Conservation (phyloP, 2,113 vertebrate species). For the Catharus fuscescens region DNA sequence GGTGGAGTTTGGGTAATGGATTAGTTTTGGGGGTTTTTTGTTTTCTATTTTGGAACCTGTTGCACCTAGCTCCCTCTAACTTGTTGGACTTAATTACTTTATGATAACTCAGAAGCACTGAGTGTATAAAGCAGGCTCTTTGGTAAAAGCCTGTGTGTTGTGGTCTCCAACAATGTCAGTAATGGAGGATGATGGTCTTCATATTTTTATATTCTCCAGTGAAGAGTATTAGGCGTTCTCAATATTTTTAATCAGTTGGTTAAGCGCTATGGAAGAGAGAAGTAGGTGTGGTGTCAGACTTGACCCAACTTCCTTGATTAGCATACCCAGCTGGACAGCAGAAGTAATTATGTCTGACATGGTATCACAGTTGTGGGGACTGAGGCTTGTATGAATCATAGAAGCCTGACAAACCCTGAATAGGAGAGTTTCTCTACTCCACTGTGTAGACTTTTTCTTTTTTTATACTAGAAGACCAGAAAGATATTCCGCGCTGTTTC, state of each 20-base stretch:
- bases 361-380: neutral
- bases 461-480: neutral
- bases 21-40: neutral
- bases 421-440: neutral
- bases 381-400: neutral
- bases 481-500: neutral
- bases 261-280: neutral
- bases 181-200: neutral
- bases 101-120: neutral
- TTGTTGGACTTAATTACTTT: neutral
- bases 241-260: neutral
- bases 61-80: neutral
- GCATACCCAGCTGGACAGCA: neutral
- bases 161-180: neutral
- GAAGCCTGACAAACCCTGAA: neutral
- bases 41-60: neutral
- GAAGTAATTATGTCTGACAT: neutral
- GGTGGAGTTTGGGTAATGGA: neutral
- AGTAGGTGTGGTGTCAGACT: neutral
- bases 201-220: neutral
- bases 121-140: neutral
- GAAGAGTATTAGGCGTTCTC: neutral
- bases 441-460: neutral
- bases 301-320: conserved; percentile 25
- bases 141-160: neutral